Base-by-base conservation (phyloP, 2,113 vertebrate genomes). In the Chroicocephalus ridibundus region DNA sequence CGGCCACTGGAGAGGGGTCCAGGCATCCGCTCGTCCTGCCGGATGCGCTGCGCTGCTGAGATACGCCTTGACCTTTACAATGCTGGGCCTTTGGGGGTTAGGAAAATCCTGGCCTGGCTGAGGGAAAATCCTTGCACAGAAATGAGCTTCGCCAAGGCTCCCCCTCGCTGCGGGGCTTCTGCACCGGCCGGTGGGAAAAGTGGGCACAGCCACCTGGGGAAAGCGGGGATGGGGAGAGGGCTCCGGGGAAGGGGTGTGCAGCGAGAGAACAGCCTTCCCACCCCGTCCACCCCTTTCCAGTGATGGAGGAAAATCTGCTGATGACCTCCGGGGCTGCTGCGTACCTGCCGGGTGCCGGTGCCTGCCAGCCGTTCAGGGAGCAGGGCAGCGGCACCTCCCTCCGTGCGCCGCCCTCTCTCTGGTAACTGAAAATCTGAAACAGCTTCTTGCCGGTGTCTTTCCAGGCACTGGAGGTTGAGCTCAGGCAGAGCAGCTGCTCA, bases 111-210 rank as follows among this genome's bases (percentile, higher is more conserved):
- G 61, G 25, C 46, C 58, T 74, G 74, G 25, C 72, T 70, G 29
- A 78, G 77, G 64, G 68, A 92, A 83, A 86, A 54, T 16, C 55
- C 71, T 84, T 29, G 47, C 2, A 2, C 61, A 86, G 64, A 93
- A 85, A 76, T 13, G 31, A 79, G 17, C 68, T 40, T 82, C 57
- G 36, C 66, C 60, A 60, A 85, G n/a, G 3, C 6, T 6, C 17
- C 26, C 2, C 11, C 36, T 16, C 0, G 0, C 32, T n/a, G 32
- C 0, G 2, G 38, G 51, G 25, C 34, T 82, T 24, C 61, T 16
- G 27, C 13, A 21, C 17, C 0, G 0, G 13, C 4, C 5, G 0
- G 38, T 15, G 82, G 21, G 52, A 27, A 26, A 27, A 44, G 51
- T 3, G 4, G 51, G 57, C 21, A 36, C 52, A n/a, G 38, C 47